phyloP scores from a whole-genome alignment of 2,888 invertebrate species.

The Epistrophe eligans region DNA sequence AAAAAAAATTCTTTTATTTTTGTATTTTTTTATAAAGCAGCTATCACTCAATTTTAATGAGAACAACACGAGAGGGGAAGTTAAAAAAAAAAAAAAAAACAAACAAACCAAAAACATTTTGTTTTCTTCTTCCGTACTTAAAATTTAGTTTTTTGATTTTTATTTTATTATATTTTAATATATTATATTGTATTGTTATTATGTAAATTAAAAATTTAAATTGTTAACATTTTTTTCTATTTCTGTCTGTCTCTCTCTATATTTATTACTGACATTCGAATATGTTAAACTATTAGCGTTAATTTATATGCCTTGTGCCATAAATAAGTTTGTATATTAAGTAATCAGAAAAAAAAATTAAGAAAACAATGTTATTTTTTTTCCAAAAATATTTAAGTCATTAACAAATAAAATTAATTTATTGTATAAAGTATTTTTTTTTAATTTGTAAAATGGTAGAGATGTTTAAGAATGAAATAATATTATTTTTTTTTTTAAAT shows the following conservation, averaged over 20 bases:
- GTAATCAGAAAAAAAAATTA: neutral
- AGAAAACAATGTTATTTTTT: neutral
- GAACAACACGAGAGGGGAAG: slow-evolving; percentile 24
- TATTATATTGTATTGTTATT: slow-evolving; percentile 56
- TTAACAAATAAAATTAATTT: slow-evolving; percentile 75
- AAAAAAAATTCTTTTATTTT: neutral
- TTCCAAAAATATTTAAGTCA: slow-evolving; percentile 71
- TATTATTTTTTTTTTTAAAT: slow-evolving; percentile 5
- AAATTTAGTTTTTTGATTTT: slow-evolving; percentile 28
- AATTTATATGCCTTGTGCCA: slow-evolving; percentile 66
- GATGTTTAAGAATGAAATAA: slow-evolving; percentile 17
- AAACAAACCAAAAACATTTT: neutral
- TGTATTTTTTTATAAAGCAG: slow-evolving; percentile 32
- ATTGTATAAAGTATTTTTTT: slow-evolving; percentile 59
- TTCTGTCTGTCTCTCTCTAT: slow-evolving; percentile 2
- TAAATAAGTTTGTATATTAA: slow-evolving; percentile 55
- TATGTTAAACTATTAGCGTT: slow-evolving; percentile 58
- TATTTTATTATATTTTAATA: slow-evolving; percentile 32
- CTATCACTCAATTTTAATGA: slow-evolving; percentile 51
- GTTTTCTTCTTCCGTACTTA: slow-evolving; percentile 16
- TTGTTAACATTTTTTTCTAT: slow-evolving; percentile 64
- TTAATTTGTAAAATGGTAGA: slow-evolving; percentile 13
- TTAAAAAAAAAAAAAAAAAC: neutral
- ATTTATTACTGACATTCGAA: slow-evolving; percentile 65
- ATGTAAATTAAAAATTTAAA: slow-evolving; percentile 38